These are phyloP conservation scores for Volucella inanis DNA, from an alignment of 2,888 invertebrate genomes.

Conservation along the genomic window DNA sequence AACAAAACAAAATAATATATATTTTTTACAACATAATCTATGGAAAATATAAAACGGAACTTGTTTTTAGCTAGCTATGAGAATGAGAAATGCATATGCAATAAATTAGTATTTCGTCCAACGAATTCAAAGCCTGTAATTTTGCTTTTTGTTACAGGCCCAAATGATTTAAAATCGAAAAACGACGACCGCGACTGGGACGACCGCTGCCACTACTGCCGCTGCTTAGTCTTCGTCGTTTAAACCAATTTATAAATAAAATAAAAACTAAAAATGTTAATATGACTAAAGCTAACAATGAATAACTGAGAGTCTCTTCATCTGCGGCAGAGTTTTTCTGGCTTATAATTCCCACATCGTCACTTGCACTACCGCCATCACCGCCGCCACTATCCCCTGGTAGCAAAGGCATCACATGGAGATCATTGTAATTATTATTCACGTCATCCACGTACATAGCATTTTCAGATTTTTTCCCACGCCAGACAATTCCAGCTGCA, in stretches of 20 bases:
- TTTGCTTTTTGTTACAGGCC: constrained; percentile 54
- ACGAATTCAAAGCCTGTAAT: neutral
- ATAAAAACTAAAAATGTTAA: constrained; percentile 77
- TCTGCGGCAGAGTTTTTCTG: constrained; percentile 68
- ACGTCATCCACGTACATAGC: constrained; percentile 75
- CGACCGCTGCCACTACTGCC: constrained; percentile 62
- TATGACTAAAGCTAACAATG: constrained; percentile 76
- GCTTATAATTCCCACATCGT: constrained; percentile 54
- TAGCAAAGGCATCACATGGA: constrained; percentile 64
- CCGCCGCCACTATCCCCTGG: constrained; percentile 43
- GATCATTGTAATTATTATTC: constrained; percentile 68
- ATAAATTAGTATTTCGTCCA: constrained; percentile 5
- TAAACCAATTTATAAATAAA: constrained; percentile 78
- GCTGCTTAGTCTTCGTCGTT: constrained; percentile 74
- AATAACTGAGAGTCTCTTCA: constrained; percentile 76
- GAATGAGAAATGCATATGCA: constrained; percentile 60
- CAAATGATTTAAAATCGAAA: constrained; percentile 60
- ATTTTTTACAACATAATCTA: constrained; percentile 54
- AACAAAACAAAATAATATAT: constrained; percentile 52
- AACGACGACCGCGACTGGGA: constrained; percentile 60
- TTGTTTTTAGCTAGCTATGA: constrained; percentile 48
- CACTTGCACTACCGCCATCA: constrained; percentile 27
- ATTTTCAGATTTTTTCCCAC: constrained; percentile 75
- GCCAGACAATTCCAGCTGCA: constrained; percentile 74
- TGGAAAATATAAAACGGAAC: constrained; percentile 53